These are phyloP conservation scores for Poecile montanus DNA, from an alignment of 2,797 vertebrate genomes.

Conservation along the genomic window DNA sequence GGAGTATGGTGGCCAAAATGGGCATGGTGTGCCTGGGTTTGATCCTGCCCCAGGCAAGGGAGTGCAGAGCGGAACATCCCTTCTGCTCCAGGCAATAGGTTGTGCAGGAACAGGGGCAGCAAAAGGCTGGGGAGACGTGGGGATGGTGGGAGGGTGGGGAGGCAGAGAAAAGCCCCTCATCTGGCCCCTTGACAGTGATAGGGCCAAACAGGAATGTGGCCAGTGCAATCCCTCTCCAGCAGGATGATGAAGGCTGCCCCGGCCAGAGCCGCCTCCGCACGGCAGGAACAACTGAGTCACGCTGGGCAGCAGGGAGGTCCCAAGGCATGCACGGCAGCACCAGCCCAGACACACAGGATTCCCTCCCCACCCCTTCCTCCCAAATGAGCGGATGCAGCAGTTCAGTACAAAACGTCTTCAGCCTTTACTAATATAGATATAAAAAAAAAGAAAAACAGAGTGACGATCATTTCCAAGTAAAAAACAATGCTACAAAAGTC, in stretches of 20 bases:
- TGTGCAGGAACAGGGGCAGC: accelerated
- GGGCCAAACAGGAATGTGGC: not conserved
- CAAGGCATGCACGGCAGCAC: not conserved
- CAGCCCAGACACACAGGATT: conserved; percentile 1
- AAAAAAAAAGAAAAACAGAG: not conserved
- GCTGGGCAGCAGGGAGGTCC: not conserved
- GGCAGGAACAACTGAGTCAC: conserved; percentile 33
- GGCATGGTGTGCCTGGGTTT: not conserved
- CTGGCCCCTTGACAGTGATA: not conserved
- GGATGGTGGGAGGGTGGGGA: not conserved
- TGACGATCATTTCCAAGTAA: conserved; percentile 33
- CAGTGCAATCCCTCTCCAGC: not conserved
- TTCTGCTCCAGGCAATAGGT: accelerated
- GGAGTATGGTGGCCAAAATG: not conserved
- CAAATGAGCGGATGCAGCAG: not conserved
- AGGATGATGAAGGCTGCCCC: not conserved
- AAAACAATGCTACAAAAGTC: conserved; percentile 43
- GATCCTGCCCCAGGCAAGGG: not conserved
- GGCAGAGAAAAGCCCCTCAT: not conserved
- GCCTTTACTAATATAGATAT: conserved; percentile 65
- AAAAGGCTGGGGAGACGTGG: not conserved
- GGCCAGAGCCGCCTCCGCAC: accelerated
- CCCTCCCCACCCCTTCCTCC: conserved; percentile 52
- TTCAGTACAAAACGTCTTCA: conserved; percentile 64
- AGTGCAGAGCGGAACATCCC: not conserved